phyloP scores from a whole-genome alignment of 2,888 invertebrate genomes.

The Abscondita cerata region DNA sequence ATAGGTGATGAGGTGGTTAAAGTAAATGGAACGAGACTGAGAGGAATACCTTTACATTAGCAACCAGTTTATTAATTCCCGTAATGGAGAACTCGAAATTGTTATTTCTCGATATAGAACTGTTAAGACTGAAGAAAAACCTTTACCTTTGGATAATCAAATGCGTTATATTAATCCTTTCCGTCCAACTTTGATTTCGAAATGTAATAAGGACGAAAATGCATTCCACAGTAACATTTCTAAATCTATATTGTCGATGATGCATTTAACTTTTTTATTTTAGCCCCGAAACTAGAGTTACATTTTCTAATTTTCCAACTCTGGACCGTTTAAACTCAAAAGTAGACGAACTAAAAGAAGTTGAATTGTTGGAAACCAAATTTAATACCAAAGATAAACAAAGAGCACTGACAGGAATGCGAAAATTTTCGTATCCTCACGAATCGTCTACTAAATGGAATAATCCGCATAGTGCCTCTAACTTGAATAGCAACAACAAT shows the following conservation, averaged over 20 bases:
- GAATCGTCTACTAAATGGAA: conserved; percentile 31
- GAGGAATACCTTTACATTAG: conserved; percentile 73
- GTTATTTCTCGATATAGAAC: conserved; percentile 49
- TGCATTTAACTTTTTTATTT: too few species aligned
- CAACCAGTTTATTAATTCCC: conserved; percentile 57
- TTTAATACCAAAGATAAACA: conserved; percentile 5
- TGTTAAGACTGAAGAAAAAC: conserved; percentile 11
- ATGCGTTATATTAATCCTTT: conserved; percentile 35
- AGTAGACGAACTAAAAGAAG: background rate
- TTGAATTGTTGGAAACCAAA: background rate
- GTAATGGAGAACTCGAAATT: conserved; percentile 58
- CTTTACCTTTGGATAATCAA: background rate
- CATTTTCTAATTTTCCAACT: conserved; percentile 8
- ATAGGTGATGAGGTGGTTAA: conserved; percentile 90
- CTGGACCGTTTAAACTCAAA: background rate
- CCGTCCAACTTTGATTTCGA: conserved; percentile 25
- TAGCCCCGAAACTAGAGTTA: conserved; percentile 7
- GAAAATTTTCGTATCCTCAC: conserved; percentile 56
- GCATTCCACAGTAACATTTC: background rate
- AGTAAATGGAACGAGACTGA: conserved; percentile 82
- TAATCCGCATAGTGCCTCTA: background rate
- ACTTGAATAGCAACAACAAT: background rate
- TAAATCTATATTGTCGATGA: background rate
- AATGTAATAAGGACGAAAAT: background rate
- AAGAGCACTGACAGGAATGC: conserved; percentile 54